Conservation (phyloP, 2,888 invertebrate genomes). For the Epistrophe grossulariae region DNA sequence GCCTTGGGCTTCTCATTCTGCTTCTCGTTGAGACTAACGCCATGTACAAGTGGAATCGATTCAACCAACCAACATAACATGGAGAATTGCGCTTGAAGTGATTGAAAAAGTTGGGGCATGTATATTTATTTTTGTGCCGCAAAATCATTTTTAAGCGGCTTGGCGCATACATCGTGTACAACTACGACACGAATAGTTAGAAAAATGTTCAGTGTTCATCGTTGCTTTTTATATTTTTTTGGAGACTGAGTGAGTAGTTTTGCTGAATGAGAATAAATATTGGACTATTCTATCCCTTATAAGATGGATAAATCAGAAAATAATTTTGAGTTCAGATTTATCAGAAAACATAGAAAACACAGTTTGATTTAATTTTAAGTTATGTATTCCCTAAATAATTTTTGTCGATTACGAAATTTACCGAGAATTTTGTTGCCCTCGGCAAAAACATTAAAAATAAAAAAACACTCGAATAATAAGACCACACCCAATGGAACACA, state of each 20-base stretch:
- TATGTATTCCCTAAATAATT: too few relatives aligned
- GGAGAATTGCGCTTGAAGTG: constrained; percentile 3
- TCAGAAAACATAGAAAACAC: background rate
- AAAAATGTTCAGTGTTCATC: background rate
- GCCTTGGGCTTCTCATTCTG: constrained; percentile 17
- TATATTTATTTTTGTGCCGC: constrained; percentile 23
- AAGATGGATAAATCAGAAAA: background rate
- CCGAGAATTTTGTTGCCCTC: too few relatives aligned
- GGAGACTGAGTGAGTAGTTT: background rate
- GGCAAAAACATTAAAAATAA: too few relatives aligned
- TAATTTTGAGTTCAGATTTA: background rate
- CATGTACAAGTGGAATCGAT: constrained; percentile 54
- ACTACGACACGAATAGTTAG: background rate
- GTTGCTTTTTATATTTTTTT: background rate
- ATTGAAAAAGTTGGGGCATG: background rate
- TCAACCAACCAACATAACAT: constrained; percentile 10
- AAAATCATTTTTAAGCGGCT: constrained; percentile 30
- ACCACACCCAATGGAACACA: too few relatives aligned
- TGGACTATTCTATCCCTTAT: background rate
- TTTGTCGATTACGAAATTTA: too few relatives aligned
- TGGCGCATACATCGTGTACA: background rate
- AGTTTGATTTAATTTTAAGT: background rate
- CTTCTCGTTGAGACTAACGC: constrained; percentile 37
- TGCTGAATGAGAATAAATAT: background rate
- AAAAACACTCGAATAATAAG: too few relatives aligned